These are phyloP conservation scores for Pedionomus torquatus DNA, from an alignment of 2,113 vertebrate genomes.

Conservation along the genomic window DNA sequence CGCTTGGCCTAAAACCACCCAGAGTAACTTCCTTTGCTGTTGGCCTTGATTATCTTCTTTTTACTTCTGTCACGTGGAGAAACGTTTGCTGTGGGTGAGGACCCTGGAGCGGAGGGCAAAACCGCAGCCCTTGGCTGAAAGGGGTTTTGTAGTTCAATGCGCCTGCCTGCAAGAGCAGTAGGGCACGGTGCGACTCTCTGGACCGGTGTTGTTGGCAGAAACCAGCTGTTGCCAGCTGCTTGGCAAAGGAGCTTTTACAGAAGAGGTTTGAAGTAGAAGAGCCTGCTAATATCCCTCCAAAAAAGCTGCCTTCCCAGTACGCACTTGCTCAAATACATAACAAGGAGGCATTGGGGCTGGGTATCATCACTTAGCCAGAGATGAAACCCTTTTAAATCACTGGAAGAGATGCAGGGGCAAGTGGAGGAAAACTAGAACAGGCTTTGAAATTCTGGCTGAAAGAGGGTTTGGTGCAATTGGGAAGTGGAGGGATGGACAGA, in stretches of 20 bases:
- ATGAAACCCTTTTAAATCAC: not conserved
- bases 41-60: not conserved
- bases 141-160: accelerated
- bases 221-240: not conserved
- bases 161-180: accelerated
- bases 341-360: not conserved
- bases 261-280: not conserved
- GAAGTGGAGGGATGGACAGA: not conserved
- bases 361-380: not conserved
- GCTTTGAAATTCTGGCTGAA: not conserved
- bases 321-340: accelerated
- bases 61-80: not conserved
- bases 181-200: accelerated
- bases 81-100: not conserved
- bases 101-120: not conserved
- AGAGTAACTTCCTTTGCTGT: not conserved
- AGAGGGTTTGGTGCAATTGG: not conserved
- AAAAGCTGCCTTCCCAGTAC: not conserved
- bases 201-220: not conserved
- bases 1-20: not conserved
- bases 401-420: not conserved
- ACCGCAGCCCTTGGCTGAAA: not conserved
- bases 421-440: not conserved
- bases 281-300: not conserved
- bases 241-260: not conserved